Conservation (phyloP, 64 coral and sea anemone species). For the Montipora foliosa region DNA sequence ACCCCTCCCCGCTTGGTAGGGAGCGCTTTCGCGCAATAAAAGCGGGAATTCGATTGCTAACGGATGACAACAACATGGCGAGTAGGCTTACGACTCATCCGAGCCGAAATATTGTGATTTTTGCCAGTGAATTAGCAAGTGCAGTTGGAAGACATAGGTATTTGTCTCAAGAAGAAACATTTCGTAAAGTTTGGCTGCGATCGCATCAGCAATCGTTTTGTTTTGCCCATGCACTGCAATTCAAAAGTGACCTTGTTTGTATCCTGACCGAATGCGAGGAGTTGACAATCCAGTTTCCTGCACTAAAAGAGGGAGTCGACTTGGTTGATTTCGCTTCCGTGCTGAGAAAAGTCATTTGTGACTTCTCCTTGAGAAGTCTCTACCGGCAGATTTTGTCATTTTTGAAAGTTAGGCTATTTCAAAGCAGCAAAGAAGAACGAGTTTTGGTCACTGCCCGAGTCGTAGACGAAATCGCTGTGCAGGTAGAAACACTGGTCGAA, state of each 20-base stretch:
- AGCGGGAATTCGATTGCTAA: neutral
- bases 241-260: slow-evolving; percentile 49
- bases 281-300: slow-evolving; percentile 16
- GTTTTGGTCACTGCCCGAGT: slow-evolving; percentile 53
- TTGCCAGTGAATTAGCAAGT: slow-evolving; percentile 95
- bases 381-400: slow-evolving; percentile 30
- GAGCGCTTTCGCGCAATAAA: neutral
- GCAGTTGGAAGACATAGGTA: slow-evolving; percentile 86
- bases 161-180: slow-evolving; percentile 69
- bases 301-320: slow-evolving; percentile 2
- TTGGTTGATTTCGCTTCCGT: neutral
- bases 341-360: slow-evolving; percentile 28
- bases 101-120: slow-evolving; percentile 60
- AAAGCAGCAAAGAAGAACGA: slow-evolving; percentile 68
- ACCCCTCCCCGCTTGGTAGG: neutral
- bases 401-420: slow-evolving; percentile 33
- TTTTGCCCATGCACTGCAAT: slow-evolving; percentile 65
- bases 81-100: neutral
- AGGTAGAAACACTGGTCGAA: slow-evolving; percentile 62
- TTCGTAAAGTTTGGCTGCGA: slow-evolving; percentile 83
- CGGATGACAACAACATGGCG: slow-evolving; percentile 16
- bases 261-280: slow-evolving; percentile 46
- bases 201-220: slow-evolving; percentile 82
- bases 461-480: slow-evolving; percentile 13
- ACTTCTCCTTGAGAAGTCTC: slow-evolving; percentile 2